Evolutionary conservation across 1,140 invertebrate genomes (phyloP), one percentile per base, ranked within the genome.

Genomic region (Formica exsecta): DNA sequence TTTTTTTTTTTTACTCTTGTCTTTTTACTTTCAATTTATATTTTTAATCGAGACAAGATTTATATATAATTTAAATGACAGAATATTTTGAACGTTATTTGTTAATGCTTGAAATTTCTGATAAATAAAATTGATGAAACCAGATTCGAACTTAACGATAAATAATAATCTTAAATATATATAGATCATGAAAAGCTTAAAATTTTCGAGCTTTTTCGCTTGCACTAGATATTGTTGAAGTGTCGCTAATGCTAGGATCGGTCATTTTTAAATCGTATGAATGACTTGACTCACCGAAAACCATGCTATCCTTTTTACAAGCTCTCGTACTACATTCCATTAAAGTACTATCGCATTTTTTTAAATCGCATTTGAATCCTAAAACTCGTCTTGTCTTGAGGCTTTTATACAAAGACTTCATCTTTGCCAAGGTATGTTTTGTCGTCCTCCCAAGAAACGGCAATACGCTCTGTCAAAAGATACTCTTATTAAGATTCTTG

Each of bases 361-460:
- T 79, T 2, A 90, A 8, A 2, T 91, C 70, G 44, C 89, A 91
- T 1, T 62, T 61, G 62, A 71, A 91, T 11, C 89, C 89, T 4
- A 79, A 29, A 6, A 9, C 89, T 32, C 86, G 59, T 36, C 3
- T 84, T 8, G 25, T 9, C 19, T 11, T 29, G 0, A 88, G 6
- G 5, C 19, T 19, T 1, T 38, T 36, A 13, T 29, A 87, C 6
- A 90, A 19, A 4, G 41, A 44, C 8, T 68, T 84, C 3, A 85
- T 68, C 16, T 7, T 85, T 9, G 51, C 22, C 29, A 44, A 0
- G 2, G 86, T 75, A 9, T 51, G 36, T 0, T 16, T 75, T 0
- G 85, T 77, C 25, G 48, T 76, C 25, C 48, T 68, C 70, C 85
- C 38, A 0, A 74, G 48, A 57, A 66, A n/a, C 13, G 77, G 36